Evolutionary conservation across 2,113 vertebrate genomes (phyloP).

Genomic region (Sarotherodon lohbergeri): DNA sequence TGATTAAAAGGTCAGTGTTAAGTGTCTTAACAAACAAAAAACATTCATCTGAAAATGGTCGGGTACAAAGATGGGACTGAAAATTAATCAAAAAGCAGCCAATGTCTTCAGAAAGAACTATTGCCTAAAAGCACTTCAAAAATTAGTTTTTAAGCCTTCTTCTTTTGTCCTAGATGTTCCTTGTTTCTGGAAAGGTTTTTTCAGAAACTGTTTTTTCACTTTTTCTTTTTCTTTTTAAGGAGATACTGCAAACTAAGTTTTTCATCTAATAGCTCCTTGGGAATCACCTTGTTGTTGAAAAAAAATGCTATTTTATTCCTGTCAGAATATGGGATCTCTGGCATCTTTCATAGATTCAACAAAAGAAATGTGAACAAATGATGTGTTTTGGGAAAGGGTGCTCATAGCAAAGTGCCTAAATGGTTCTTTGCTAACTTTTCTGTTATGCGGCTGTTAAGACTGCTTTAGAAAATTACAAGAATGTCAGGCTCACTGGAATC

Average conservation of each 20-base stretch:
- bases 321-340: neutral
- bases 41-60: neutral
- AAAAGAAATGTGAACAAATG: neutral
- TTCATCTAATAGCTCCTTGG: neutral
- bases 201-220: neutral
- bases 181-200: neutral
- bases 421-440: neutral
- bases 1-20: neutral
- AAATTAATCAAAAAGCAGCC: neutral
- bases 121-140: neutral
- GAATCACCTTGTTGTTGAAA: neutral
- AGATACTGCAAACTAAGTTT: neutral
- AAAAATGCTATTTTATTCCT: neutral
- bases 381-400: neutral
- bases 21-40: neutral
- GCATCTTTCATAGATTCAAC: neutral
- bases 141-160: neutral
- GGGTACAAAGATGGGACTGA: neutral
- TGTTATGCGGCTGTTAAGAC: neutral
- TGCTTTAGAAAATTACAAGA: neutral
- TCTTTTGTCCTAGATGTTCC: neutral
- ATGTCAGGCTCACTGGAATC: neutral
- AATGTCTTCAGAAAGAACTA: neutral
- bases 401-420: neutral
- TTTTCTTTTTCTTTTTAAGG: neutral